Percentiles rank a stretch among this genome's conserved stretches.
These are phyloP conservation scores for Campoletis sonorensis DNA, from an alignment of 1,140 invertebrate genomes.

Conservation along the genomic window DNA sequence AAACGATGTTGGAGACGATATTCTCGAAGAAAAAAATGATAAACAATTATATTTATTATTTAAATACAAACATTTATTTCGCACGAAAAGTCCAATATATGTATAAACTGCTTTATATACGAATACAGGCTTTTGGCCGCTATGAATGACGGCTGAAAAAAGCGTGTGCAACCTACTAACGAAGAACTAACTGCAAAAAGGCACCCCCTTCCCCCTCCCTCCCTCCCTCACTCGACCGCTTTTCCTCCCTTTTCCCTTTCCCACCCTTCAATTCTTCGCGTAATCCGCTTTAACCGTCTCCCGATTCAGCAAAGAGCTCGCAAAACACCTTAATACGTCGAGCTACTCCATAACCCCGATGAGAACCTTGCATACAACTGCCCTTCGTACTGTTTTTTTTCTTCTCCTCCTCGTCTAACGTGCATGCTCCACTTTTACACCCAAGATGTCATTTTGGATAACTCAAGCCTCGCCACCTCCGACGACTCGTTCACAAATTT, in stretches of 20 bases:
- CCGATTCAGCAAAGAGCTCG: conserved; percentile 18
- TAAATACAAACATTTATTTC: not conserved
- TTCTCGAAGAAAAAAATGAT: no score
- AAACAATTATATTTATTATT: no score
- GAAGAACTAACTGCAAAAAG: conserved; percentile 20
- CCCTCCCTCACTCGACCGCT: not conserved
- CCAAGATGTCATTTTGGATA: not conserved
- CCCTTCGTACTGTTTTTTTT: not conserved
- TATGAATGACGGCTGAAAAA: not conserved
- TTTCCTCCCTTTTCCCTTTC: not conserved
- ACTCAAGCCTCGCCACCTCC: not conserved
- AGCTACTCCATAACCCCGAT: conserved; percentile 1
- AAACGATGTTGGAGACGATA: no score
- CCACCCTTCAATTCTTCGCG: conserved; percentile 5
- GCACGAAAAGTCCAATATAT: not conserved
- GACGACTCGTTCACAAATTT: no score
- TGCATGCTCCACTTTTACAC: not conserved
- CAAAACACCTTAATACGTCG: conserved; percentile 14
- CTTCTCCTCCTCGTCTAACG: not conserved
- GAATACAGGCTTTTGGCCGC: not conserved
- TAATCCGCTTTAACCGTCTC: conserved; percentile 26
- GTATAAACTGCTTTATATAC: not conserved
- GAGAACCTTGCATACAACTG: conserved; percentile 1
- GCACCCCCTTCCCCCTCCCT: not conserved
- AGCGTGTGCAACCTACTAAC: conserved; percentile 21